A percentile compares a stretch with the other conserved stretches of the same genome.
phyloP scores from a whole-genome alignment of 2,888 invertebrate genomes.

The Ametastegia equiseti region DNA sequence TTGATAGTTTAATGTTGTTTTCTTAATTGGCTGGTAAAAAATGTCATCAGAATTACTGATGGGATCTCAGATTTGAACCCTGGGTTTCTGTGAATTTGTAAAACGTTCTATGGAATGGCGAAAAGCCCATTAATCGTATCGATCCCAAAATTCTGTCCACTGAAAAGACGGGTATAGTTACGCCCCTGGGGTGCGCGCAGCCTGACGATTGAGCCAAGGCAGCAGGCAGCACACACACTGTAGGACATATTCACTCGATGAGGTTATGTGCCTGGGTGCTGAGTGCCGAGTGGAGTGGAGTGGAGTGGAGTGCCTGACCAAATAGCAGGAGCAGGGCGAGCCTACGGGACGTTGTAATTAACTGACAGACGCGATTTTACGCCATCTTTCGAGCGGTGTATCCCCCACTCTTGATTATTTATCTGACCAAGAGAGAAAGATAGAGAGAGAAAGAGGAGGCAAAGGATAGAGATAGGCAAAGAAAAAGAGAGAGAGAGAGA shows the following conservation, averaged over 20 bases:
- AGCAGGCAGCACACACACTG: constrained; percentile 8
- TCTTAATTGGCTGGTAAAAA: too few relatives aligned
- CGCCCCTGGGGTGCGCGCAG: constrained; percentile 40
- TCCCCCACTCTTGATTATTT: constrained; percentile 27
- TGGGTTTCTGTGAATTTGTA: background rate
- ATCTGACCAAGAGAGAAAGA: constrained; percentile 3
- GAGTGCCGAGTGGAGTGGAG: background rate
- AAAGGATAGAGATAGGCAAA: background rate
- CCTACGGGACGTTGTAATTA: constrained; percentile 30
- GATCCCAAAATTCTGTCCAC: background rate
- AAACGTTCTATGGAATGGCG: background rate
- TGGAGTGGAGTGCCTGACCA: constrained; percentile 5
- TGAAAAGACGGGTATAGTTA: background rate
- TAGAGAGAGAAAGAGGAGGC: background rate
- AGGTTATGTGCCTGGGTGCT: constrained; percentile 34
- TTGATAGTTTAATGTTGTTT: background rate
- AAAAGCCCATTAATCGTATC: background rate
- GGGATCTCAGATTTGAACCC: background rate
- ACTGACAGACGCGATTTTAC: constrained; percentile 39
- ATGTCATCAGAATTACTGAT: background rate
- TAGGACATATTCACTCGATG: constrained; percentile 5
- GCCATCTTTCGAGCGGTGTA: constrained; percentile 28
- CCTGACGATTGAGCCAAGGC: constrained; percentile 20
- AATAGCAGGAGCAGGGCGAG: background rate
- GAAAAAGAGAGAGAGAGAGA: background rate